phyloP scores from a whole-genome alignment of 2,888 invertebrate genomes.

The Macrophya annulata region DNA sequence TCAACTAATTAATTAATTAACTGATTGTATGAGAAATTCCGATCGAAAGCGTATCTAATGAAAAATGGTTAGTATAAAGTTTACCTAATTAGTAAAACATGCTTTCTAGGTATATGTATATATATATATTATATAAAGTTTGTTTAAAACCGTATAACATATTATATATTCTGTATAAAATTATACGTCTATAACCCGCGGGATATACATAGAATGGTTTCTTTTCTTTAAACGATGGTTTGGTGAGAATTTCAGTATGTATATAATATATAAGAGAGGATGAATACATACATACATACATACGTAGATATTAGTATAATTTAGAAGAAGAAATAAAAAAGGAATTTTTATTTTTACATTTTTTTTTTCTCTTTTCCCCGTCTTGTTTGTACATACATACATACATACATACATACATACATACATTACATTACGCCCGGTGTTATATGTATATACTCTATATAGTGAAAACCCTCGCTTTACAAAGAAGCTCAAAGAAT shows the following conservation, averaged over 20 bases:
- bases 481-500: conserved; percentile 1
- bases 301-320: not conserved
- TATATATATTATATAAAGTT: not conserved
- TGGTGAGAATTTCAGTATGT: too few relatives aligned
- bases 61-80: not conserved
- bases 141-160: not conserved
- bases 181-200: not conserved
- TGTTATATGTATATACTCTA: not conserved
- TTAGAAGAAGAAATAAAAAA: not conserved
- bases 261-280: too few relatives aligned
- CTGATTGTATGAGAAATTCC: too few relatives aligned
- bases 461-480: not conserved
- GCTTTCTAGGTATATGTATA: not conserved
- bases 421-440: not conserved
- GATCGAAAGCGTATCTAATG: not conserved
- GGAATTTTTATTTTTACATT: too few relatives aligned
- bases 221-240: conserved; percentile 1
- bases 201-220: not conserved
- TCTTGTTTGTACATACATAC: conserved; percentile 24
- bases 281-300: not conserved
- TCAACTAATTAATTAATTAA: too few relatives aligned
- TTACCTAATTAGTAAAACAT: not conserved
- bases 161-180: not conserved
- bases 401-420: too few relatives aligned
- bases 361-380: not conserved